These are phyloP conservation scores for Ypsolopha scabrella DNA, from an alignment of 2,888 invertebrate genomes.

Conservation along the genomic window DNA sequence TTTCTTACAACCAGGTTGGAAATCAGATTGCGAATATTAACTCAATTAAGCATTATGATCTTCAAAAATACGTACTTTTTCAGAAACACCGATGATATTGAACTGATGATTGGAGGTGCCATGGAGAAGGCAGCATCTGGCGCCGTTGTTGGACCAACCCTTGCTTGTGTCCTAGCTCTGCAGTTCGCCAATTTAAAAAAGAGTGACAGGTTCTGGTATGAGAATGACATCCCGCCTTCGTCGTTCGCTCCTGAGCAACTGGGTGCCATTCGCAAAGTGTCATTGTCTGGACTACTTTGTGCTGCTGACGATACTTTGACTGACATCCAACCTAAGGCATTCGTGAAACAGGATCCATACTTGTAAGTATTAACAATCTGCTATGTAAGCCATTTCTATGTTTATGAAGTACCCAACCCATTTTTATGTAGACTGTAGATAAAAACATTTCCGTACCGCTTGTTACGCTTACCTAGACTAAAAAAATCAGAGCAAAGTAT, in stretches of 20 bases:
- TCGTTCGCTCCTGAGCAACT: conserved; percentile 83
- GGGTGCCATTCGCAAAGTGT: conserved; percentile 83
- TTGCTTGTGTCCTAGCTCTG: conserved; percentile 85
- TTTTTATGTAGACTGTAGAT: too few relatives aligned
- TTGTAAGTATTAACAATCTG: conserved; percentile 69
- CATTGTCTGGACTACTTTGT: conserved; percentile 84
- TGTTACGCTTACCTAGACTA: background rate
- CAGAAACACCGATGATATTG: conserved; percentile 81
- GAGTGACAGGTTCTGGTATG: conserved; percentile 95
- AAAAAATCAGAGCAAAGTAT: background rate
- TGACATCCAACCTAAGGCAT: conserved; percentile 86
- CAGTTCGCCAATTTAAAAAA: conserved; percentile 87
- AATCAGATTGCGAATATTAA: too few relatives aligned
- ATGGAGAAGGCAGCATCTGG: conserved; percentile 84
- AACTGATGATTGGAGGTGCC: conserved; percentile 86
- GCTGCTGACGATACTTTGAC: conserved; percentile 76
- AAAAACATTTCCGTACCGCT: background rate
- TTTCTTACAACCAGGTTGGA: too few relatives aligned
- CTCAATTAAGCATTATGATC: too few relatives aligned
- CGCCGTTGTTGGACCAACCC: conserved; percentile 87
- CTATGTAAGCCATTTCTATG: background rate
- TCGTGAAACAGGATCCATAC: conserved; percentile 87
- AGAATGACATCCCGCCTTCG: conserved; percentile 92
- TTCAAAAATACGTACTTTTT: conserved; percentile 11
- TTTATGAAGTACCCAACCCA: background rate